Percentiles rank a stretch among this genome's conserved stretches.
These are phyloP conservation scores for Oncopeltus fasciatus DNA, from an alignment of 1,140 invertebrate genomes.

Conservation along the genomic window DNA sequence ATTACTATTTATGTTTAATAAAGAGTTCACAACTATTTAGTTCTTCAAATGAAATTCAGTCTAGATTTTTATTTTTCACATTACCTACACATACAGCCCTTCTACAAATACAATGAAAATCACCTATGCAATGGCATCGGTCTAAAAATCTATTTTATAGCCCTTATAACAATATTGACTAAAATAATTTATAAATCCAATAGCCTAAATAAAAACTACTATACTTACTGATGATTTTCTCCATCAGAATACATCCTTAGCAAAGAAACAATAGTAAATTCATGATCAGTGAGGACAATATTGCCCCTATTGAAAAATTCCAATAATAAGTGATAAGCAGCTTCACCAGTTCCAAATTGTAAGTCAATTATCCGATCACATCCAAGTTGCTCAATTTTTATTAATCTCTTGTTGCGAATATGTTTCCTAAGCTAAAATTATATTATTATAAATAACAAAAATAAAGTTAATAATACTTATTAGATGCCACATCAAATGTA, in stretches of 20 bases:
- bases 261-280: constrained; percentile 85
- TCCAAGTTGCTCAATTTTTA: constrained; percentile 71
- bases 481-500: not conserved
- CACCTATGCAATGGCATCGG: no score
- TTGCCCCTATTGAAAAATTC: constrained; percentile 97
- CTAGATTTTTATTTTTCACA: no score
- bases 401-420: constrained; percentile 86
- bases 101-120: no score
- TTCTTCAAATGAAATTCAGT: no score
- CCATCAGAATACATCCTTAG: constrained; percentile 84
- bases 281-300: constrained; percentile 82
- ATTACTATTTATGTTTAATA: no score
- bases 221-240: constrained; percentile 60
- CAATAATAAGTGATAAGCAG: constrained; percentile 88
- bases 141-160: not conserved
- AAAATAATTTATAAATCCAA: no score
- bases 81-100: no score
- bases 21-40: no score
- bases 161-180: not conserved
- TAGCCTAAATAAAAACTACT: constrained; percentile 4
- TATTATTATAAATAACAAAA: constrained; percentile 13
- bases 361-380: constrained; percentile 79
- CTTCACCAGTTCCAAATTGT: constrained; percentile 88
- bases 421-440: constrained; percentile 77
- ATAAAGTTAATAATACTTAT: constrained; percentile 11